These are phyloP conservation scores for Pandemis corylana DNA, from an alignment of 2,888 invertebrate species.

Conservation along the genomic window DNA sequence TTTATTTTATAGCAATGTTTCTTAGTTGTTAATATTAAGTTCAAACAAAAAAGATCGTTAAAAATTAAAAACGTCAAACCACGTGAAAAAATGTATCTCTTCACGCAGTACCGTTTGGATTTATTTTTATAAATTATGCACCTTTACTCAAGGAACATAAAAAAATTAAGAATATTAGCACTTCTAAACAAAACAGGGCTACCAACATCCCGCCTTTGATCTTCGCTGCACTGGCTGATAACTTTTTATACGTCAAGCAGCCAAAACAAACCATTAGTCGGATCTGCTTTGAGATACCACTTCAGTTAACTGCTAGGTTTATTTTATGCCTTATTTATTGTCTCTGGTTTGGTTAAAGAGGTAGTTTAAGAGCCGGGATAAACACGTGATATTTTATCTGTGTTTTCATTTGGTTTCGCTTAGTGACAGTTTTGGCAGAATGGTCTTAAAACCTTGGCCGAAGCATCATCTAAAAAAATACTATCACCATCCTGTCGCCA, in stretches of 20 bases:
- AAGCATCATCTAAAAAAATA: not conserved
- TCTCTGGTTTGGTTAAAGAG: slow-evolving; percentile 49
- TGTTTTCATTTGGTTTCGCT: not conserved
- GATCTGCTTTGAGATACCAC: slow-evolving; percentile 71
- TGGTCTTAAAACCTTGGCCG: not conserved
- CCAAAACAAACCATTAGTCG: slow-evolving; percentile 82
- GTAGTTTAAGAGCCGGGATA: slow-evolving; percentile 45
- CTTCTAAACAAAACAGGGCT: slow-evolving; percentile 37
- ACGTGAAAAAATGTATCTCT: not conserved
- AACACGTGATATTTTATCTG: slow-evolving; percentile 10
- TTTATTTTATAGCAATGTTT: too few species aligned
- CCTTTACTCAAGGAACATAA: not conserved
- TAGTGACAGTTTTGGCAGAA: slow-evolving; percentile 9
- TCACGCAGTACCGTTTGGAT: not conserved
- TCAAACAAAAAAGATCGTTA: too few species aligned
- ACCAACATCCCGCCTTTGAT: slow-evolving; percentile 38
- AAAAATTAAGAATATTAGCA: slow-evolving; percentile 38
- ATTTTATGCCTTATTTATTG: slow-evolving; percentile 75
- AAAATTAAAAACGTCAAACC: too few species aligned
- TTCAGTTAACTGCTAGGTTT: slow-evolving; percentile 72
- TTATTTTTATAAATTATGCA: not conserved
- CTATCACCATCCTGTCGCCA: too few species aligned
- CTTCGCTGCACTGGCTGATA: slow-evolving; percentile 35
- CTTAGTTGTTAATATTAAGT: too few species aligned
- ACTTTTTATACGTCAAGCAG: slow-evolving; percentile 56